Evolutionary conservation across 2,113 vertebrate species (phyloP), one percentile per base, ranked within the genome.

Genomic region (Trematocara stigmaticum): DNA sequence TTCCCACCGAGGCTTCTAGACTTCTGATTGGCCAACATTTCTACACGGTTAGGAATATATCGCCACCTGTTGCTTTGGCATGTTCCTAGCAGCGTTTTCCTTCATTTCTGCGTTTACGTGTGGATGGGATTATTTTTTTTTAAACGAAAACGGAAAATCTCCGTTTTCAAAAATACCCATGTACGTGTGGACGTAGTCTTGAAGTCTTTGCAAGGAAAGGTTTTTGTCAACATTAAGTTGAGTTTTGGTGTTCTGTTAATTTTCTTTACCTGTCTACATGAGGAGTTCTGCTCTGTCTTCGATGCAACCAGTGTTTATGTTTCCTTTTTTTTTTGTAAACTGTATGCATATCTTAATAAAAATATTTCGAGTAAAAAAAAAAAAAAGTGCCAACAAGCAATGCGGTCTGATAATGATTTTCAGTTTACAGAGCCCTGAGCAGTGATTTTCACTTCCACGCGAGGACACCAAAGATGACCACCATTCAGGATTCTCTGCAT

Each of bases 241-340:
- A 3, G 26, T 57, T 31, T 15, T 57, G 12, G 7, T 57, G 26
- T 57, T 57, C 55, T 57, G 26, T 16, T 57, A 31, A 57, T 13
- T 57, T 57, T 57, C 26, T 1, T 57, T 31, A 57, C 26, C 56
- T 0, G 9, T 40, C 38, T 10, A 40, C 38, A 8, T 16, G 26
- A 31, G 26, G 13, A 31, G 56, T 16, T 57, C 26, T 5, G 56
- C 26, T 57, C 26, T 57, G 56, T 9, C 26, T 57, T 57, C 26
- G 1, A 9, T 16, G 56, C 26, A 31, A 31, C 56, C 26, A 57
- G 0, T 57, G 26, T 16, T 57, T 57, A 15, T 31, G 0, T 57
- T 57, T 57, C 56, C 26, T 26, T 4, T 4, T 55, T 55, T n/a
- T 52, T 51, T n/a, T 51, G 1, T 51, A 51, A n/a, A 51, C 16